These are phyloP conservation scores for Galeopsomyia nigrocyanea DNA, from an alignment of 2,888 invertebrate species.

Conservation along the genomic window DNA sequence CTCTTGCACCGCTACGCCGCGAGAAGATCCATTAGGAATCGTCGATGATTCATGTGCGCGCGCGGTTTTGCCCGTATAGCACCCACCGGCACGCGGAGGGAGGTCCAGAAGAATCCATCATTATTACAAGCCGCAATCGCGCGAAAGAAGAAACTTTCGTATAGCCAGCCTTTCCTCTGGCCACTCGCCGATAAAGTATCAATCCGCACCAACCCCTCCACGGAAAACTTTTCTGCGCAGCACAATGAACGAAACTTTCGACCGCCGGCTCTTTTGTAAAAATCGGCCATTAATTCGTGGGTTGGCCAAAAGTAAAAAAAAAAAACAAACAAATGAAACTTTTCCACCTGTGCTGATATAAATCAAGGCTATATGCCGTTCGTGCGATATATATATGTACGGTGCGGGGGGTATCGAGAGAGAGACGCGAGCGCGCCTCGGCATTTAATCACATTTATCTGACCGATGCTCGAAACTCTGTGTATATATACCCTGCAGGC, in stretches of 20 bases:
- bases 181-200: slow-evolving; percentile 18
- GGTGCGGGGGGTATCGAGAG: background rate
- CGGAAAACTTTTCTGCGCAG: background rate
- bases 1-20: background rate
- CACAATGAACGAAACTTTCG: background rate
- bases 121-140: no score
- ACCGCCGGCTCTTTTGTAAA: no score
- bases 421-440: slow-evolving; percentile 5
- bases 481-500: no score
- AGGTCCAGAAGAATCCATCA: no score
- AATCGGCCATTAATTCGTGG: slow-evolving; percentile 25
- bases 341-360: slow-evolving; percentile 20
- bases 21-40: no score
- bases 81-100: no score
- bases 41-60: no score
- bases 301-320: background rate
- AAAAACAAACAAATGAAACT: background rate
- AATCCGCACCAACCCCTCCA: background rate
- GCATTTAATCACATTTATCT: slow-evolving; percentile 37
- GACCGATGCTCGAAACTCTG: no score
- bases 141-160: no score
- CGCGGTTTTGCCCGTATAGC: no score
- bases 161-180: no score
- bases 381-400: background rate
- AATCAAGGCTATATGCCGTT: slow-evolving; percentile 1